A percentile compares a stretch with the other conserved stretches of the same genome.
These are phyloP conservation scores for Ailuropoda melanoleuca DNA, from an alignment of 2,113 vertebrate genomes.

Conservation along the genomic window DNA sequence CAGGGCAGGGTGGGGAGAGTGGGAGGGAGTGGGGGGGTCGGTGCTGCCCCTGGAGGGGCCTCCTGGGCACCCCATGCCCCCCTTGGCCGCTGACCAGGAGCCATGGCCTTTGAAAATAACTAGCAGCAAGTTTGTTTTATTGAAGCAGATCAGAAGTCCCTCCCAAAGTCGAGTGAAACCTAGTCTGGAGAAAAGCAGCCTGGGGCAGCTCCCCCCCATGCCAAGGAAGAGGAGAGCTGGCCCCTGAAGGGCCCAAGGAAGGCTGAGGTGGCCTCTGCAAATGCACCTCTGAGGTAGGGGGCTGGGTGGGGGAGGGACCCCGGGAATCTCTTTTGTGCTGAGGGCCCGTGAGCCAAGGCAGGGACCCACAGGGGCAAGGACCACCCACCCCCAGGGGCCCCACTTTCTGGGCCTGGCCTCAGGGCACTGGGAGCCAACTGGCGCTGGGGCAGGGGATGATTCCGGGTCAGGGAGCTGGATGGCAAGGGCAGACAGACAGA, in stretches of 20 bases:
- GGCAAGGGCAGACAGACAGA: neutral
- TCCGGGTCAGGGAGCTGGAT: neutral
- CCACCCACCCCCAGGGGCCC: neutral
- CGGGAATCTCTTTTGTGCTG: rapidly evolving
- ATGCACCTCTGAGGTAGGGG: rapidly evolving
- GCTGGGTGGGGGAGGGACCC: neutral
- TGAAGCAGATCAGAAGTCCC: neutral
- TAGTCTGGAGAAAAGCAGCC: neutral
- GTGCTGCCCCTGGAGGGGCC: neutral
- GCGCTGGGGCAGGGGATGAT: too few species aligned
- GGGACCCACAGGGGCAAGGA: neutral
- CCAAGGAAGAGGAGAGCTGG: neutral
- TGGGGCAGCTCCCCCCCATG: too few species aligned
- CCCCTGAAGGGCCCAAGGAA: neutral
- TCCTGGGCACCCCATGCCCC: neutral
- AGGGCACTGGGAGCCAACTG: rapidly evolving
- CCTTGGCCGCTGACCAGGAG: neutral
- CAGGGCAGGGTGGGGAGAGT: neutral
- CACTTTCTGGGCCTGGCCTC: neutral
- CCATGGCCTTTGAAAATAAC: neutral
- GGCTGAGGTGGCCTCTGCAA: rapidly evolving
- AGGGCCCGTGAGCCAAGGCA: neutral
- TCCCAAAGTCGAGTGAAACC: neutral
- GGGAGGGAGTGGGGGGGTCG: neutral
- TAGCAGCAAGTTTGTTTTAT: neutral